Evolutionary conservation across 2,797 vertebrate genomes (phyloP).

Genomic region (Brachyrhaphis roseni): DNA sequence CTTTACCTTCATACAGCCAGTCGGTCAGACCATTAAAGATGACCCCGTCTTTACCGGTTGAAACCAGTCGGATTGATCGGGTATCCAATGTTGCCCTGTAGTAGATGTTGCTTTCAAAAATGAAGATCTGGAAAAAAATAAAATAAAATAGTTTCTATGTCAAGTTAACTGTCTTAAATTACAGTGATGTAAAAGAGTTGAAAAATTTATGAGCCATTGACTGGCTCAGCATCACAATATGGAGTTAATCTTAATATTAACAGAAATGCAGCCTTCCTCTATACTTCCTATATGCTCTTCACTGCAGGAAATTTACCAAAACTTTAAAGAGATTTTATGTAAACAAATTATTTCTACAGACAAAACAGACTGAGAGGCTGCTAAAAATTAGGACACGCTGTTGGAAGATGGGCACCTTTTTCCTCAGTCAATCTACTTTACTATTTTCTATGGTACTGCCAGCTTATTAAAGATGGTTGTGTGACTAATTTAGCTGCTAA

Average conservation of each 20-base stretch:
- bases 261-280: background rate
- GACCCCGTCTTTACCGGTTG: slow-evolving; percentile 92
- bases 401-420: background rate
- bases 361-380: background rate
- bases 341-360: background rate
- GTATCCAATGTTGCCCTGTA: slow-evolving; percentile 90
- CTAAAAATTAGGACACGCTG: slow-evolving; percentile 23
- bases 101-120: slow-evolving; percentile 99
- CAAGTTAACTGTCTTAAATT: background rate
- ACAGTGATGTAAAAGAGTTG: background rate
- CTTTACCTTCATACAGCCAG: slow-evolving; percentile 97
- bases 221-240: background rate
- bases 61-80: slow-evolving; percentile 92
- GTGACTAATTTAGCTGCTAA: no score
- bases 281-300: background rate
- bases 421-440: background rate
- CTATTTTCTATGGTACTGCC: slow-evolving; percentile 15
- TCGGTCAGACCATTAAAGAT: slow-evolving; percentile 95
- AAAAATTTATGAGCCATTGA: background rate
- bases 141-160: background rate
- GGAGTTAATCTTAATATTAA: background rate
- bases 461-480: slow-evolving; percentile 14
- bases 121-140: slow-evolving; percentile 87
- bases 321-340: background rate
- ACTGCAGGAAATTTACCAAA: background rate